Base-by-base conservation (phyloP, 2,797 vertebrate species). In the Pseudotriccus pelzelni region DNA sequence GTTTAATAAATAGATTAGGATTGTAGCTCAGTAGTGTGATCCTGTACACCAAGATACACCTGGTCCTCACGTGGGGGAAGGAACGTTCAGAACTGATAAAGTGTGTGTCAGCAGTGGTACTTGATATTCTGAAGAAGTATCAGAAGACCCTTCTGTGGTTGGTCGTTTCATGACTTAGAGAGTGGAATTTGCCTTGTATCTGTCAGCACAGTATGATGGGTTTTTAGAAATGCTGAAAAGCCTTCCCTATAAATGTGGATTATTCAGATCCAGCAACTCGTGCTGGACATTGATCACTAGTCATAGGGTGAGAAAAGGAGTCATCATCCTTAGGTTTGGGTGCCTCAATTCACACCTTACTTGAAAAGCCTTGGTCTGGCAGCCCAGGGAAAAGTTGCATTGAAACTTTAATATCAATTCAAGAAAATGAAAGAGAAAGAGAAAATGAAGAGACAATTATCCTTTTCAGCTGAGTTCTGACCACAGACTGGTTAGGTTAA, bases 31-130 rank as follows among this genome's bases (percentile, higher is more conserved):
- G 19, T 75, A 53, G 30, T 22, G 3, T 70, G 27, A 77, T 84
- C 53, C 14, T 78, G 0, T 68, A 22, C 22, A 82, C 18, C 22
- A 55, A 55, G 18, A 27, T 56, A 55, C 0, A 0, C 3, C 8
- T 56, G 27, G n/a, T 28, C 17, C 23, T 87, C 23, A 13, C 13
- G 4, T 13, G 8, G 18, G 25, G 19, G 34, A 67, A 50, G 15
- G 36, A 50, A 15, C n/a, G 27, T n/a, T 64, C 7, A 11, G 12
- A 72, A 60, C 15, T 53, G 27, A 16, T 66, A 21, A 58, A 66
- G 7, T 43, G 11, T 49, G 8, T 70, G 19, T 68, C 44, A 68
- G 30, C 10, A 24, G 39, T 63, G 30, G 22, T 70, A 25, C 34
- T 59, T 16, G 5, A 49, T 94, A 28, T 63, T 77, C 37, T 70